A percentile compares a stretch with the other conserved stretches of the same genome.
Conservation (phyloP, 2,113 vertebrate genomes). For the Pseudorectes ferrugineus region DNA sequence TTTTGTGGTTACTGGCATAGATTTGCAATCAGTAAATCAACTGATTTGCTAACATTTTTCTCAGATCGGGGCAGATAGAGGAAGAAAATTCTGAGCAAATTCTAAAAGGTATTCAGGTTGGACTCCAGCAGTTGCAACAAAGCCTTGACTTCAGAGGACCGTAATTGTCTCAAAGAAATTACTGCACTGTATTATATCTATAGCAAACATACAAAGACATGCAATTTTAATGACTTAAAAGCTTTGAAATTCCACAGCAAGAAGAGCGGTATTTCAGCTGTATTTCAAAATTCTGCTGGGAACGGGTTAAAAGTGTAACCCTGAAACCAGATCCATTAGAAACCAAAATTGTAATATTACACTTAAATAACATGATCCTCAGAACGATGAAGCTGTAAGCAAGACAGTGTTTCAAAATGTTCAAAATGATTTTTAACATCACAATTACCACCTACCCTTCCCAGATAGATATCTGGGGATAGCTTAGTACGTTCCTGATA, state of each 20-base stretch:
- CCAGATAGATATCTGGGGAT: not conserved
- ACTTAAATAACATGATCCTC: not conserved
- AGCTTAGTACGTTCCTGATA: not conserved
- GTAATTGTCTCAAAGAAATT: not conserved
- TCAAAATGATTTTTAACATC: not conserved
- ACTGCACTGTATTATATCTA: not conserved
- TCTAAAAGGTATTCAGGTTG: not conserved
- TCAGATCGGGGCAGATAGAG: not conserved
- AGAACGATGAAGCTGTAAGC: not conserved
- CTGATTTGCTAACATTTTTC: not conserved
- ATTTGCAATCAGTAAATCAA: not conserved
- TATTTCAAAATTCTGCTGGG: not conserved
- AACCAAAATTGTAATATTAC: not conserved
- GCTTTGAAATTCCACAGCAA: not conserved
- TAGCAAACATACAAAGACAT: not conserved
- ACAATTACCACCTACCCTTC: not conserved
- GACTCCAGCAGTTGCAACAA: not conserved
- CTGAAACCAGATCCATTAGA: not conserved
- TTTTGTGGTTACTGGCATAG: not conserved
- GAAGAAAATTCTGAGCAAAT: not conserved
- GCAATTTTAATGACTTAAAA: not conserved
- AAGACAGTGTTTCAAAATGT: not conserved
- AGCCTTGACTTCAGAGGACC: not conserved
- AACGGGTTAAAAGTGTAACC: not conserved
- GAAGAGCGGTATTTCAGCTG: not conserved